Base-by-base conservation (phyloP, 2,113 vertebrate genomes). In the Austrofundulus limnaeus region DNA sequence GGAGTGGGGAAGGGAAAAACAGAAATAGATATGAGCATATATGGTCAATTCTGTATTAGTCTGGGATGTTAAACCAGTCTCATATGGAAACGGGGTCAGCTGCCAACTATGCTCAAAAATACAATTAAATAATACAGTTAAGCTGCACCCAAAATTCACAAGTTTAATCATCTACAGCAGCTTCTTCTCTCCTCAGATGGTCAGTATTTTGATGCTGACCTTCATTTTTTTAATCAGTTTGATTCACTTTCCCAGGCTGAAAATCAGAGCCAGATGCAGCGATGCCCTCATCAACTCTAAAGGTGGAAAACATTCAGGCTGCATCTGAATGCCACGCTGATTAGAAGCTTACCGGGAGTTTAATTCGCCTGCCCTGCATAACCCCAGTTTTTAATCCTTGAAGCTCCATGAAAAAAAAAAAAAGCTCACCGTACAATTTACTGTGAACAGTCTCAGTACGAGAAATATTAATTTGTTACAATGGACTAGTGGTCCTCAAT, bases 301-400 rank as follows among this genome's bases (percentile, higher is more conserved):
- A 20, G 1, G 0, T 55, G 61, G 47, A 70, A 61, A 59, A 75
- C 24, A 60, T 31, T 55, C 50, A 62, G 57, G 23, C 75, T 52
- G 70, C 60, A 70, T 78, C 21, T 45, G 77, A 87, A 78, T 69
- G 77, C 69, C 58, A 52, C 34, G 6, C 70, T 70, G 84, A 85
- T 88, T 84, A 87, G 72, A 37, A 73, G 84, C 72, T 85, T 83
- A 86, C 42, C 15, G 2, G 5, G 60, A 72, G 50, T 87, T 87
- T 61, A 84, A 83, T 84, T 85, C 43, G 39, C 69, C 38, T 72
- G 70, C 15, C 51, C 2, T 6, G 16, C 23, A 43, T 56, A 78
- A 67, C 69, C 69, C 31, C 24, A 9, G 66, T 54, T 73, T 53
- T 43, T 82, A 84, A 84, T 83, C 84, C 71, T 75, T 34, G 38